Conservation (phyloP, 2,113 vertebrate species). For the Hystrix cristata region DNA sequence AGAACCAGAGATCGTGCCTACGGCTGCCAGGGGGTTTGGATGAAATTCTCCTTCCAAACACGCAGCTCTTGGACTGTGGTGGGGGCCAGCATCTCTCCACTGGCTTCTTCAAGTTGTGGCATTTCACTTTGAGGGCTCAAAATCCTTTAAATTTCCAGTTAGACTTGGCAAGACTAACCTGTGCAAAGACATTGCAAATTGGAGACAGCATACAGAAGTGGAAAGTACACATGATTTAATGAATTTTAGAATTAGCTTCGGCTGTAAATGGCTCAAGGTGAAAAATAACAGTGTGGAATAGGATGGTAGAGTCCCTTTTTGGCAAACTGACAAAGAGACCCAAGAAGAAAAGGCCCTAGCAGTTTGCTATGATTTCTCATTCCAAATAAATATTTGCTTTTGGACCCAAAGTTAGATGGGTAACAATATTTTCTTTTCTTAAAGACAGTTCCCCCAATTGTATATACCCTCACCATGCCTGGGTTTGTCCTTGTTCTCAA, state of each 20-base stretch:
- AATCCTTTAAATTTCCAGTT: constrained; percentile 1
- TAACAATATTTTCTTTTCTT: neutral
- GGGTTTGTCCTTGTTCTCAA: neutral
- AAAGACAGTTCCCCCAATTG: neutral
- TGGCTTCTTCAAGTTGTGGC: neutral
- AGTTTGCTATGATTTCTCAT: neutral
- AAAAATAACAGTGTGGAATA: neutral
- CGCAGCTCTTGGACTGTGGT: neutral
- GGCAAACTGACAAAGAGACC: neutral
- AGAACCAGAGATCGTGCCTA: neutral
- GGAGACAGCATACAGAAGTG: neutral
- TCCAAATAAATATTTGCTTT: constrained; percentile 1
- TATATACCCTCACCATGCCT: neutral
- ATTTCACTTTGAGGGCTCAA: neutral
- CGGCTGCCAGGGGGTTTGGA: neutral
- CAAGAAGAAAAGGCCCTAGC: neutral
- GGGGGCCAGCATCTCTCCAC: neutral
- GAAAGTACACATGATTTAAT: neutral
- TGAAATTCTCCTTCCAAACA: neutral
- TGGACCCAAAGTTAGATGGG: neutral
- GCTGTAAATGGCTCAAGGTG: neutral
- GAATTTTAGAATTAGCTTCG: constrained; percentile 10
- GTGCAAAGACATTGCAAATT: neutral
- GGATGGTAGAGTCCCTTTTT: neutral
- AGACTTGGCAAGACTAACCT: neutral